Evolutionary conservation across 2,888 invertebrate species (phyloP), one percentile per base, ranked within the genome.

Genomic region (Drosophila ezoana): DNA sequence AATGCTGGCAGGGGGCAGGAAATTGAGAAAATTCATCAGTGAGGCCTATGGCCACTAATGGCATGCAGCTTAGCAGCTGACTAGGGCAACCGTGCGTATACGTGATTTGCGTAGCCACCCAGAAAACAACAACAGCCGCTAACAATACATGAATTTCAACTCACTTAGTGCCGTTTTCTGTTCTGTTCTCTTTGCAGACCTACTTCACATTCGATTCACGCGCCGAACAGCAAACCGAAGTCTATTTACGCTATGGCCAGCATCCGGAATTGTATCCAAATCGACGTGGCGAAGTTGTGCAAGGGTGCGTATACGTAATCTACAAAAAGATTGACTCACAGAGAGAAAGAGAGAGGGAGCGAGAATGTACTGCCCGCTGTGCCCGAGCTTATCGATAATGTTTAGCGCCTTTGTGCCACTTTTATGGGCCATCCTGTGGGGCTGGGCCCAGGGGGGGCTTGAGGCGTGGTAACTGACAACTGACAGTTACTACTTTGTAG

Each of bases 181-280:
- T 58, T 54, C 44, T 66, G 33, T 45, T 79, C 44, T 72, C 47
- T 53, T 89, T 87, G 40, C 89, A 96, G 92, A 96, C 96, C 47
- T 96, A 96, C 93, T 95, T 96, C 92, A 95, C 95, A 90, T 96
- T 96, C 92, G 96, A 96, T 91, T 95, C 96, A 78, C 95, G 97
- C 78, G 97, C 97, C 44, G 98, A 98, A 92, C 97, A 97, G 90
- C 97, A 97, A 92, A 96, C 96, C 89, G 97, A 97, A 92, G 97
- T 97, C 47, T 97, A 97, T 91, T 94, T 97, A 56, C 94, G 98
- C 72, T 98, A 97, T 90, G 98, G 98, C n/a, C 97, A 97, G 89
- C 97, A 97, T 93, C 97, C 98, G 38, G 97, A 98, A 91, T 93
- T 98, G 20, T 98, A 98, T 92, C 98, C 98, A 1, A 97, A 97